These are phyloP conservation scores for Leptestheria dahalacensis DNA, from an alignment of 1,140 invertebrate genomes.

Conservation along the genomic window DNA sequence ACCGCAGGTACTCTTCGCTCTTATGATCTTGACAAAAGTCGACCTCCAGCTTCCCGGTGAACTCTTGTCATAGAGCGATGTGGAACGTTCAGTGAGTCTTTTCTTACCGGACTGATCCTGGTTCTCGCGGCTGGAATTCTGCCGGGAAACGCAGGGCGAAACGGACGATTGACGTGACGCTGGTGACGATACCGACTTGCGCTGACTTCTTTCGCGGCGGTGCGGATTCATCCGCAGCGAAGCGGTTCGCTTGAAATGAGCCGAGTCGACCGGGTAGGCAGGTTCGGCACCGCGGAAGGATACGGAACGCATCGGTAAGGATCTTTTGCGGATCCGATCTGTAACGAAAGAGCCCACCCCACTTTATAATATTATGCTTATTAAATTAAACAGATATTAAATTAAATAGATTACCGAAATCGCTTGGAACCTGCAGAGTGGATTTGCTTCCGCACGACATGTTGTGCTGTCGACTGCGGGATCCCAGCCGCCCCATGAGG, in stretches of 20 bases:
- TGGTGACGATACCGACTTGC: not conserved
- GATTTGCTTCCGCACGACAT: not conserved
- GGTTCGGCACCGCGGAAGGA: constrained; percentile 15
- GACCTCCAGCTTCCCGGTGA: constrained; percentile 4
- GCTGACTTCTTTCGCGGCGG: not conserved
- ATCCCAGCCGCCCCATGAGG: not conserved
- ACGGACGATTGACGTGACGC: not conserved
- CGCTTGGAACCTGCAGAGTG: not conserved
- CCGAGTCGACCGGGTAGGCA: not conserved
- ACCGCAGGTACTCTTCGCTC: constrained; percentile 13
- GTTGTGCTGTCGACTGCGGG: not conserved
- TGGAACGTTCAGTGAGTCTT: constrained; percentile 8
- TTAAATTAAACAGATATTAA: no score
- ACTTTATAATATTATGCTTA: no score
- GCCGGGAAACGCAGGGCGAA: not conserved
- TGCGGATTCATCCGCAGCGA: not conserved
- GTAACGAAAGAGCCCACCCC: no score
- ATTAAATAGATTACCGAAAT: no score
- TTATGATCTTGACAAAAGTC: constrained; percentile 6
- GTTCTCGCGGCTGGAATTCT: not conserved
- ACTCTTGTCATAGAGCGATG: constrained; percentile 5
- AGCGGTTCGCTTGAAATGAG: not conserved
- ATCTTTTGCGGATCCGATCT: constrained; percentile 2
- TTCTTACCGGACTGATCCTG: constrained; percentile 1
- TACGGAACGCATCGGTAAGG: constrained; percentile 14